A percentile compares a stretch with the other conserved stretches of the same genome.
Conservation (phyloP, 1,140 invertebrate species). For the Copidosoma floridanum region DNA sequence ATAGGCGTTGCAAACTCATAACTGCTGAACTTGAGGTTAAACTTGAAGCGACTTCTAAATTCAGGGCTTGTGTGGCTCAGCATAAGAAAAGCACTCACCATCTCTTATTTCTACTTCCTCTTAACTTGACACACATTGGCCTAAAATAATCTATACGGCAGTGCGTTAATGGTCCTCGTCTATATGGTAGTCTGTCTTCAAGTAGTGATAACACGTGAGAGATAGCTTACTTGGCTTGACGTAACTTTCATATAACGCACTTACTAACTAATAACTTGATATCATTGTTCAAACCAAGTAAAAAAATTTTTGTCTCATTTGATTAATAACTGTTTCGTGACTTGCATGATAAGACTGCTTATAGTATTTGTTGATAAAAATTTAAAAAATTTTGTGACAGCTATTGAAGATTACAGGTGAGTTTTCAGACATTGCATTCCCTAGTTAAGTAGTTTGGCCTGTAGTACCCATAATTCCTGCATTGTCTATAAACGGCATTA, state of each 20-base stretch:
- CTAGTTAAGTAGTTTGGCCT: not conserved
- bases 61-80: no score
- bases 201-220: not conserved
- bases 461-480: not conserved
- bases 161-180: not conserved
- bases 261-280: not conserved
- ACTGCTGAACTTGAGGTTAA: no score
- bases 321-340: not conserved
- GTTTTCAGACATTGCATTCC: not conserved
- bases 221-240: not conserved
- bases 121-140: not conserved
- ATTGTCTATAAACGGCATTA: not conserved
- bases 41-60: no score
- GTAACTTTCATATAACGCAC: not conserved
- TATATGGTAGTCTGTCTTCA: not conserved
- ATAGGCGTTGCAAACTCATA: no score
- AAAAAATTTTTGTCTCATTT: not conserved
- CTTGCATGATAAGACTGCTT: not conserved
- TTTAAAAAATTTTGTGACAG: not conserved
- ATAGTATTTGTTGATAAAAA: not conserved
- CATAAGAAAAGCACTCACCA: no score
- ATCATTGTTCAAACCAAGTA: not conserved
- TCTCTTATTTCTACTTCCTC: not conserved
- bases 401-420: not conserved
- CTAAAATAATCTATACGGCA: conserved; percentile 3